Conservation (phyloP, 2,888 invertebrate species). For the Brachycybe producta region DNA sequence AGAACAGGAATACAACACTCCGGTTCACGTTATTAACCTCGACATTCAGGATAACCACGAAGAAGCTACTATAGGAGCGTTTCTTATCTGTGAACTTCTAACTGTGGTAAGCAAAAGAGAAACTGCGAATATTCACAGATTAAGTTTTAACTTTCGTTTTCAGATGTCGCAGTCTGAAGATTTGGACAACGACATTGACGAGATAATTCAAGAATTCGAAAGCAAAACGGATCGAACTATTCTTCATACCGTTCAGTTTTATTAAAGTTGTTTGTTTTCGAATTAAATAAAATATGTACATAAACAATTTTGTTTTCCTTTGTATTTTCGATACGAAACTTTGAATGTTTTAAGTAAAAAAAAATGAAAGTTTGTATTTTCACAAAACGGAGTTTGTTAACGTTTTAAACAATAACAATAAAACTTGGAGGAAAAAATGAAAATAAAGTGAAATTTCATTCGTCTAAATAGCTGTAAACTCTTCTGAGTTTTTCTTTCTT, state of each 20-base stretch:
- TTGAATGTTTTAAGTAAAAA: background rate
- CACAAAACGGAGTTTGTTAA: background rate
- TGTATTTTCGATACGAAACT: background rate
- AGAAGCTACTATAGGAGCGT: conserved; percentile 97
- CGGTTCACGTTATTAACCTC: conserved; percentile 93
- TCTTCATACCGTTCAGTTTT: conserved; percentile 87
- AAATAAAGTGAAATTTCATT: conserved; percentile 14
- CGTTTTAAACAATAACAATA: background rate
- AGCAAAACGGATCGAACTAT: conserved; percentile 62
- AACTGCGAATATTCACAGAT: conserved; percentile 8
- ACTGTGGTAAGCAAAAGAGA: conserved; percentile 53
- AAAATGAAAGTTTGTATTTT: background rate
- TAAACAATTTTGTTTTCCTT: background rate
- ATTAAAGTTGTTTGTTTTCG: too few relatives aligned
- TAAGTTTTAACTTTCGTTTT: conserved; percentile 28
- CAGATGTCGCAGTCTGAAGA: conserved; percentile 79
- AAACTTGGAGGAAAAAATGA: background rate
- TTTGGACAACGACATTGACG: conserved; percentile 94
- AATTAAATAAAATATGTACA: background rate
- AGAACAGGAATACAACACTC: conserved; percentile 64
- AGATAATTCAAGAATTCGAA: conserved; percentile 88
- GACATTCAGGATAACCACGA: conserved; percentile 99
- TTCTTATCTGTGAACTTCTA: conserved; percentile 91
- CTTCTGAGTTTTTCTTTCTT: conserved; percentile 85
- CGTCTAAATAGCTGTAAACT: conserved; percentile 68